Conservation (phyloP, 2,888 invertebrate species). For the Sinodicranocentrus sp. region DNA sequence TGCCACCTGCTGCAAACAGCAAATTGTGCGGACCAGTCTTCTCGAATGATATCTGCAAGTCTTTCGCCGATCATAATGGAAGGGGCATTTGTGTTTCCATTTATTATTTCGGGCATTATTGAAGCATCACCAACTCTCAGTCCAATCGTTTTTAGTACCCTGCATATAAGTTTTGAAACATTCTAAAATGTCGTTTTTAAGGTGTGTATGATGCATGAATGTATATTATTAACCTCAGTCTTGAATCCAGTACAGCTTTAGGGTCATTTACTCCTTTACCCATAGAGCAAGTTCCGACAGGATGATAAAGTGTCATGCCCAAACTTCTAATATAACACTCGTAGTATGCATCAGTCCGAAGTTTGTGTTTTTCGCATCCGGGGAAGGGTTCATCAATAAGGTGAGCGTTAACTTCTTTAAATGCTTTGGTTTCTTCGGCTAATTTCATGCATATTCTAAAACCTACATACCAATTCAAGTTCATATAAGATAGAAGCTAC, state of each 20-base stretch:
- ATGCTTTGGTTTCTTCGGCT: slow-evolving; percentile 71
- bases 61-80: slow-evolving; percentile 73
- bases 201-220: not conserved
- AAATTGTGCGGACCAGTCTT: slow-evolving; percentile 71
- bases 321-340: slow-evolving; percentile 83
- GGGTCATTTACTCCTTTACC: slow-evolving; percentile 77
- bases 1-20: slow-evolving; percentile 48
- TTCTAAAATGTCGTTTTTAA: not conserved
- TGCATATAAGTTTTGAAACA: no score
- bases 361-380: slow-evolving; percentile 77
- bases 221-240: slow-evolving; percentile 68
- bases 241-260: slow-evolving; percentile 74
- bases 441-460: slow-evolving; percentile 64
- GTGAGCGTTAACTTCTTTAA: slow-evolving; percentile 68
- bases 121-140: slow-evolving; percentile 60
- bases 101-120: slow-evolving; percentile 54
- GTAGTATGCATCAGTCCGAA: slow-evolving; percentile 83
- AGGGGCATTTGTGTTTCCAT: slow-evolving; percentile 71
- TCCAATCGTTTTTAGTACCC: slow-evolving; percentile 50
- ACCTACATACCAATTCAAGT: slow-evolving; percentile 29
- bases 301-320: slow-evolving; percentile 85
- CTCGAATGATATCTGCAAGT: slow-evolving; percentile 67
- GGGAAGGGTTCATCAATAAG: slow-evolving; percentile 46
- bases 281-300: slow-evolving; percentile 85
- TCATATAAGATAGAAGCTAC: no score